phyloP scores from a whole-genome alignment of 2,888 invertebrate species.

The Gastracanthus pulcherrimus region DNA sequence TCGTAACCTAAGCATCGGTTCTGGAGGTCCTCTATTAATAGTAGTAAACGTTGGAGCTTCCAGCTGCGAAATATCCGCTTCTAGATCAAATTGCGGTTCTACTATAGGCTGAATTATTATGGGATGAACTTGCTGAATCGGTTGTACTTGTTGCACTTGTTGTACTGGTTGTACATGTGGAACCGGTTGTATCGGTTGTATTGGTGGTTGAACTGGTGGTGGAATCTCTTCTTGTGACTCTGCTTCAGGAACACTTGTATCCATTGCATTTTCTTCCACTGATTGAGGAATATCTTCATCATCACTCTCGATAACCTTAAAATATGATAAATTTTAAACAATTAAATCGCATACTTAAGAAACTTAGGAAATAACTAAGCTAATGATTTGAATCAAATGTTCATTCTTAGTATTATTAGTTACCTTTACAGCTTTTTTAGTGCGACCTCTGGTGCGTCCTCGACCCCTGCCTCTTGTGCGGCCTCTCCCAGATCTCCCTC shows the following conservation, averaged over 20 bases:
- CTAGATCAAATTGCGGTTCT: conserved; percentile 84
- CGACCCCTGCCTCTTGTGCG: conserved; percentile 82
- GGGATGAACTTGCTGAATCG: conserved; percentile 54
- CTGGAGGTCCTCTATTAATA: conserved; percentile 91
- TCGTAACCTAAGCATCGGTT: conserved; percentile 92
- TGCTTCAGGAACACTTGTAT: conserved; percentile 63
- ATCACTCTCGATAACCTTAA: conserved; percentile 78
- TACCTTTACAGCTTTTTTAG: conserved; percentile 87
- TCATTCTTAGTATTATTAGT: too few relatives aligned
- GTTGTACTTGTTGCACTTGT: conserved; percentile 63
- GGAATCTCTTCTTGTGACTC: conserved; percentile 65
- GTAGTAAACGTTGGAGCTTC: conserved; percentile 96
- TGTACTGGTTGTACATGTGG: conserved; percentile 63
- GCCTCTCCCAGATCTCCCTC: conserved; percentile 87
- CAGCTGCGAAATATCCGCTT: conserved; percentile 94
- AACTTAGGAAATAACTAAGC: too few relatives aligned
- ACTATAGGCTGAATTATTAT: conserved; percentile 65
- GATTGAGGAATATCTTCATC: conserved; percentile 76
- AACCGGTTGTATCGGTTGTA: background rate
- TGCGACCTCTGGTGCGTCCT: conserved; percentile 83
- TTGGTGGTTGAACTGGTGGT: conserved; percentile 45
- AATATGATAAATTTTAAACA: too few relatives aligned
- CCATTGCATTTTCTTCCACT: conserved; percentile 69
- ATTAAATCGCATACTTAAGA: too few relatives aligned
- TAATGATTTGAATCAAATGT: too few relatives aligned